Base-by-base conservation (phyloP, 2,888 invertebrate genomes). In the Drosophila robusta region DNA sequence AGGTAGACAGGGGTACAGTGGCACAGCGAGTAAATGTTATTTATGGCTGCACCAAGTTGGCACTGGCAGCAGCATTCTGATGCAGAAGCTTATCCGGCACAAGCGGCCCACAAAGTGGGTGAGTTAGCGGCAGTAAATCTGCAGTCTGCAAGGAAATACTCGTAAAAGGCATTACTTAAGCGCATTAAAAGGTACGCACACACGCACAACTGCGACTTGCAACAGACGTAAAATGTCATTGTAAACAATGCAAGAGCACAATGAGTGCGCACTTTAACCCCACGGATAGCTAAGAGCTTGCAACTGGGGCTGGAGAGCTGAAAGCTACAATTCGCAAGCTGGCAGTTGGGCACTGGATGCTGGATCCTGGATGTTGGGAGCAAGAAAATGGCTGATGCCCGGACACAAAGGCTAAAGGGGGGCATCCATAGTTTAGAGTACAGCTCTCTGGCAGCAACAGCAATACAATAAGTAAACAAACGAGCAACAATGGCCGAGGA, bases 11-110 rank as follows among this genome's bases (percentile, higher is more conserved):
- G 47, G 52, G 36, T 26, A 26, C 6, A 26, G 26, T 29, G 8
- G 26, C 6, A 29, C 26, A 29, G 60, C 57, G 55, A 58, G 84
- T 80, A 88, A 87, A 81, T 83, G 77, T 89, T 90, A 90, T 89
- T 89, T 88, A 90, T 87, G 84, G 69, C 78, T 84, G 78, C 75
- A 73, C 64, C 56, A 65, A 68, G 67, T 55, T 47, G 61, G 29
- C 65, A 44, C 50, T 61, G 73, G 49, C 47, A 69, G 41, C 38
- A 47, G 41, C 38, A 32, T 34, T 34, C 34, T 34, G 34, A 34
- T 34, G 36, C 42, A 49, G 57, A 29, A 67, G 77, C 72, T 76
- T 76, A 75, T 67, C 73, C 77, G 72, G 62, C 65, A 56, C 56
- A 58, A 63, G 55, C 71, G 75, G 24, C 38, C 77, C 72, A 63